Conservation (phyloP, 2,113 vertebrate genomes). For the Dicerorhinus sumatrensis region DNA sequence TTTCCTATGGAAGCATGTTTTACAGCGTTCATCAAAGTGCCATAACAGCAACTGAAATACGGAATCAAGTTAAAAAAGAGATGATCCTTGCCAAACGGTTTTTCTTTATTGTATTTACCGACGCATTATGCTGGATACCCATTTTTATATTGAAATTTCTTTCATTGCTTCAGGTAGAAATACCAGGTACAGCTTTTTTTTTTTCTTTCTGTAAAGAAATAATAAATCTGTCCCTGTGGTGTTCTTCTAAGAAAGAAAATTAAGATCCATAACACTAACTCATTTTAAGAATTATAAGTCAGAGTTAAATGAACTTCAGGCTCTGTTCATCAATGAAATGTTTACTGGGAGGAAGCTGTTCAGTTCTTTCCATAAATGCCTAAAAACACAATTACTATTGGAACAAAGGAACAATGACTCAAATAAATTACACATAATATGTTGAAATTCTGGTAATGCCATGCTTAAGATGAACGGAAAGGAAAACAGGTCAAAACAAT, state of each 20-base stretch:
- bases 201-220: constrained; percentile 19
- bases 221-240: neutral
- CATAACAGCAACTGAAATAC: constrained; percentile 94
- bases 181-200: constrained; percentile 91
- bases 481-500: neutral
- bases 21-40: constrained; percentile 96
- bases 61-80: constrained; percentile 96
- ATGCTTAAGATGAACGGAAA: neutral
- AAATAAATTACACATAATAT: neutral
- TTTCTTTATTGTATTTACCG: constrained; percentile 98
- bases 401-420: neutral
- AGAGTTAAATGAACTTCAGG: neutral
- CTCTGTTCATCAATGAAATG: neutral
- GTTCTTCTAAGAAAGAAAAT: neutral
- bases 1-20: constrained; percentile 98
- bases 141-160: constrained; percentile 98
- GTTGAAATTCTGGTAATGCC: neutral
- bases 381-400: neutral
- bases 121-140: constrained; percentile 98
- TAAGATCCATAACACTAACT: constrained; percentile 9
- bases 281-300: neutral
- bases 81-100: constrained; percentile 96
- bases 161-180: constrained; percentile 96
- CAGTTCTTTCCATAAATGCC: constrained; percentile 13
- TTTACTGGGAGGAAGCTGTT: neutral